phyloP scores from a whole-genome alignment of 2,113 vertebrate species.

The Oreochromis aureus region DNA sequence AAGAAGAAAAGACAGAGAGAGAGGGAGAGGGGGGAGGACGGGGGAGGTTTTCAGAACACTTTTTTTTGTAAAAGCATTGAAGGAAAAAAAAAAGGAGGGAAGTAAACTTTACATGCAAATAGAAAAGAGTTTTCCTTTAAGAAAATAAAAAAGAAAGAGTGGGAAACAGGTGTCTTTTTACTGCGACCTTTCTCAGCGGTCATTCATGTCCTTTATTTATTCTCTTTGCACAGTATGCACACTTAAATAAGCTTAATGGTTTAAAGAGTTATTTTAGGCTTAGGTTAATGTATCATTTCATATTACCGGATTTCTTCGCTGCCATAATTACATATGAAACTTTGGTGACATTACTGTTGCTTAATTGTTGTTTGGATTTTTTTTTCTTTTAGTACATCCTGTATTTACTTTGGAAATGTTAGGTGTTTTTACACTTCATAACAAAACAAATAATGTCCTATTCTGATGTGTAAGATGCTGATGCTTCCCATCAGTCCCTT shows the following conservation, averaged over 20 bases:
- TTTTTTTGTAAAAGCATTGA: conserved; percentile 5
- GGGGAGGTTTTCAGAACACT: not conserved
- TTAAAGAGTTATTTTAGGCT: not conserved
- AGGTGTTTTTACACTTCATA: not conserved
- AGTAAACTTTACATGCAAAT: conserved; percentile 44
- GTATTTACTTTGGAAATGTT: not conserved
- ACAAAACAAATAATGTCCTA: not conserved
- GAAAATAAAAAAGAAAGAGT: not conserved
- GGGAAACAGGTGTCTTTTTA: conserved; percentile 3
- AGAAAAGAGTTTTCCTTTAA: conserved; percentile 46
- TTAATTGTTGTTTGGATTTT: not conserved
- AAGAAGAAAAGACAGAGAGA: conserved; percentile 38
- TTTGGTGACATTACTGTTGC: not conserved
- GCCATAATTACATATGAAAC: not conserved
- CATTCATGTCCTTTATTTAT: not conserved
- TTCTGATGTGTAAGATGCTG: not conserved
- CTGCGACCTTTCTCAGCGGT: not conserved
- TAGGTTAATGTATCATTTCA: not conserved
- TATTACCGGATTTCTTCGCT: not conserved
- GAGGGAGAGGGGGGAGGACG: not conserved
- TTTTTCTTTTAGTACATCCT: not conserved
- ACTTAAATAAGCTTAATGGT: not conserved
- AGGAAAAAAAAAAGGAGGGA: not conserved
- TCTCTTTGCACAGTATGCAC: not conserved
- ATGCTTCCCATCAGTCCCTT: not conserved